Percentiles rank a stretch among this genome's conserved stretches.
These are phyloP conservation scores for Metopolophium dirhodum DNA, from an alignment of 1,140 invertebrate genomes.

Conservation along the genomic window DNA sequence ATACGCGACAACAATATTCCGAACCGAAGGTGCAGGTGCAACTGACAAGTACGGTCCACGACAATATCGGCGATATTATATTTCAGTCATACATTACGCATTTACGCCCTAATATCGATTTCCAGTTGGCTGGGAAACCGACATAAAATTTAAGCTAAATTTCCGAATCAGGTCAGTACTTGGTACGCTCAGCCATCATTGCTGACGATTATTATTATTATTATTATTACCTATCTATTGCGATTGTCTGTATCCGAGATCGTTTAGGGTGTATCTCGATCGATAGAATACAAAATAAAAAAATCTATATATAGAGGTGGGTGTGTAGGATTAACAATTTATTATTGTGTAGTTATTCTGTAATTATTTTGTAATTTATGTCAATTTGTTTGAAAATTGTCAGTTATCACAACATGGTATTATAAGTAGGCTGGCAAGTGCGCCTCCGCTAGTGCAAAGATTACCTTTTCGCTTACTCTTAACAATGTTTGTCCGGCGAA, in stretches of 20 bases:
- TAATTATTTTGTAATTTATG: neutral
- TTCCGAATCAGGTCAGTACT: conserved; percentile 9
- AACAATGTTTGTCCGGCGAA: neutral
- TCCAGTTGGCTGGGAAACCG: conserved; percentile 45
- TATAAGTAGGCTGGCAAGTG: neutral
- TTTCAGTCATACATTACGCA: neutral
- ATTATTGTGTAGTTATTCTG: neutral
- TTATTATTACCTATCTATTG: neutral
- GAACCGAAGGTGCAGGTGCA: neutral
- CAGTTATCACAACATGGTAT: neutral
- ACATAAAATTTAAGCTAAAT: conserved; percentile 46
- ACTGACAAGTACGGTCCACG: neutral
- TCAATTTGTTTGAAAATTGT: neutral
- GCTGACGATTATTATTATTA: neutral
- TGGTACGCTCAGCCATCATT: neutral
- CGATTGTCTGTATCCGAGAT: neutral
- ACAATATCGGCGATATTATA: neutral
- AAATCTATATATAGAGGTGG: neutral
- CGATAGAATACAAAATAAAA: neutral
- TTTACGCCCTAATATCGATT: conserved; percentile 55
- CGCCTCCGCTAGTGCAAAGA: neutral
- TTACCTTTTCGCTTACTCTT: neutral
- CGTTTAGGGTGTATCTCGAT: neutral
- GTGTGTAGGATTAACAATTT: neutral
- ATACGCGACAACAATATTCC: neutral